Base-by-base conservation (phyloP, 2,888 invertebrate genomes). In the Tachina lurida region DNA sequence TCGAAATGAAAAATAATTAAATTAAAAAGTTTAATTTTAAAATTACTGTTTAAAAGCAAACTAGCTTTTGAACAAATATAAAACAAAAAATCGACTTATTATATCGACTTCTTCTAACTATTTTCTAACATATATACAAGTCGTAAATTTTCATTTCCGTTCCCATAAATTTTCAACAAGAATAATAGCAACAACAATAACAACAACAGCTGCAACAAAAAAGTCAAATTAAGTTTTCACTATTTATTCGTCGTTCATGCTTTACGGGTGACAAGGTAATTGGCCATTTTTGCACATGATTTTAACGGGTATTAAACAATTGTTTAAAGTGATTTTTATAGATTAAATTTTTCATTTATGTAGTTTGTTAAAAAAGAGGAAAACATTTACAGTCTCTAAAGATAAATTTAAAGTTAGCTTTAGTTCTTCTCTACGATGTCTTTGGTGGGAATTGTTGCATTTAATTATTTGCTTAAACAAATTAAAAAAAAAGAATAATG, bases 91-190 rank as follows among this genome's bases (percentile, higher is more conserved):
- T 67, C 58, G 58, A 70, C 75, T 70, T 75, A 70, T 76, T 76
- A 80, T 73, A 22, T 73, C 22, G 17, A 17, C 45, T 52, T 74
- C 17, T 52, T 78, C 41, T 60, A 67, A 68, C 3, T 22, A 86
- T 87, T 83, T 84, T 75, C 63, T 77, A 75, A 74, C 19, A 60
- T 2, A 31, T 86, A 87, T 87, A 88, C 88, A 41, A 52, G 60
- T 76, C 76, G 86, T 86, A 86, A 83, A 86, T 86, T 86, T 83
- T 73, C 86, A 86, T 86, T 86, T 86, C 86, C 86, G 86, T 86
- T 86, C 86, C 79, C 86, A 86, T 83, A 83, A 79, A 83, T 84
- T 84, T 71, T 67, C 77, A 31, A 31, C 31, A 31, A 31, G 31
- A 31, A 31, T 71, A 60, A 73, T 60, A 56, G 19, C 54, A 56